phyloP scores from a whole-genome alignment of 1,140 invertebrate species.

The Galleria mellonella region DNA sequence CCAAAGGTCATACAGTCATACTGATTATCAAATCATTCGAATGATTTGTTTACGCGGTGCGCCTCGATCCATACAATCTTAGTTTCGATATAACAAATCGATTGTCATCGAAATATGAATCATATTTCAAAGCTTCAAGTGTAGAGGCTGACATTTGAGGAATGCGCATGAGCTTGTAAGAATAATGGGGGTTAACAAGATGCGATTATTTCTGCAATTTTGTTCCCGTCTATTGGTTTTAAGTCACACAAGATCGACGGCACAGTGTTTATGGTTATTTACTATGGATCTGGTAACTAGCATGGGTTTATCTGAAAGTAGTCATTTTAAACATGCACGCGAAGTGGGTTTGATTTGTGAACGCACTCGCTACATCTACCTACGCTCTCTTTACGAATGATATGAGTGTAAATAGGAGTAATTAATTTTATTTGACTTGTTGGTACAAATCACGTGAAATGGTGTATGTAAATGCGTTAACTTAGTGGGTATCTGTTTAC shows the following conservation, averaged over 20 bases:
- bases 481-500: too few relatives aligned
- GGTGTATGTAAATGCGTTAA: neutral
- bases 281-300: constrained; percentile 12
- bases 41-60: constrained; percentile 25
- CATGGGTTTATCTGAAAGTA: constrained; percentile 22
- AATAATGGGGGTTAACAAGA: constrained; percentile 55
- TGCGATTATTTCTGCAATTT: constrained; percentile 53
- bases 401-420: constrained; percentile 23
- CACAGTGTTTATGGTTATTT: constrained; percentile 29
- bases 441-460: too few relatives aligned
- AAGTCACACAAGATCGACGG: constrained; percentile 31
- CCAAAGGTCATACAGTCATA: constrained; percentile 32
- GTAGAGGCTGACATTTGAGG: constrained; percentile 13
- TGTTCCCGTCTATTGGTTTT: constrained; percentile 50
- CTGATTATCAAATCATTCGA: constrained; percentile 41
- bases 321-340: constrained; percentile 25
- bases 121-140: constrained; percentile 26
- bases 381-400: constrained; percentile 31
- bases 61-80: constrained; percentile 13
- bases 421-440: constrained; percentile 18
- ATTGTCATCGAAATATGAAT: constrained; percentile 19
- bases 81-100: constrained; percentile 15
- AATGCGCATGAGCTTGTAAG: constrained; percentile 25
- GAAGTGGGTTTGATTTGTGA: constrained; percentile 47
- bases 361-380: constrained; percentile 27